Conservation (phyloP, 2,113 vertebrate species). For the Accipiter cooperii region DNA sequence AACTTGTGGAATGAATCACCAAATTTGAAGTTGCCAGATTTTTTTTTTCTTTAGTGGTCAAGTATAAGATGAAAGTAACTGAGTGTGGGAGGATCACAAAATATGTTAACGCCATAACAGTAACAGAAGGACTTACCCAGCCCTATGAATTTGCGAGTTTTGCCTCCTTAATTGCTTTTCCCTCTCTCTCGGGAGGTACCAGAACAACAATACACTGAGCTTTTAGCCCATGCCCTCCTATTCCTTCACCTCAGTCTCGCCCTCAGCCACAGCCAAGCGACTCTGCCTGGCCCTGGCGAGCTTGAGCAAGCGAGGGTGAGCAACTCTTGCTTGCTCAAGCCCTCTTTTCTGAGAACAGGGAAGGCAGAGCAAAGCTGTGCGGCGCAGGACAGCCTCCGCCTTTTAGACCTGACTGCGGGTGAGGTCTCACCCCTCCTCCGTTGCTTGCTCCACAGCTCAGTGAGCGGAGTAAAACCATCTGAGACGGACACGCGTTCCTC, state of each 20-base stretch:
- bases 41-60: background rate
- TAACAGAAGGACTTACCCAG: background rate
- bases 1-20: background rate
- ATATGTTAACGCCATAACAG: background rate
- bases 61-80: background rate
- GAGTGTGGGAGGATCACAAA: background rate
- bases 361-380: background rate
- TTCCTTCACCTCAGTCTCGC: background rate
- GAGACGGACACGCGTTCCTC: background rate
- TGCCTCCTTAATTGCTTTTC: background rate
- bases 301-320: background rate
- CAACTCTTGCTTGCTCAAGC: background rate
- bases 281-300: background rate
- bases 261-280: background rate
- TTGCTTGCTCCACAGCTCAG: background rate
- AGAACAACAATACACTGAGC: background rate
- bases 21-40: background rate
- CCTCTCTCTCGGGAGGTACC: background rate
- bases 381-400: background rate
- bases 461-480: fast-evolving
- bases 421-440: background rate
- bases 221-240: background rate
- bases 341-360: background rate
- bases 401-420: background rate
- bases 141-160: background rate